Evolutionary conservation across 1,140 invertebrate species (phyloP).

Genomic region (Cheumatopsyche charites): DNA sequence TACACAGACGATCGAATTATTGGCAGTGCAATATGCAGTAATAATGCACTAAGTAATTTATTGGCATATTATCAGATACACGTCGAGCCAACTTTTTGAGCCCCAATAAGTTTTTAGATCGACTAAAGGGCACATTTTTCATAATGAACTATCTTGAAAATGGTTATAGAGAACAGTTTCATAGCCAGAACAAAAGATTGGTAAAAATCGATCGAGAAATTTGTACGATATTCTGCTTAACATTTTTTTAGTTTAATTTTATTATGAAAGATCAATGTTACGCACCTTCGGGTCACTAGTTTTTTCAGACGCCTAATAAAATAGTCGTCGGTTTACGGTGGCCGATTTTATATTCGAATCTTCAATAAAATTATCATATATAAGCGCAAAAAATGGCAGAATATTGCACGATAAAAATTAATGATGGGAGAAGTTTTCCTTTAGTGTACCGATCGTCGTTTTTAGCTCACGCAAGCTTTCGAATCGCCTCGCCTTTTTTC

Average conservation of each 20-base stretch:
- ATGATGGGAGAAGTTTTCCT: conserved; percentile 37
- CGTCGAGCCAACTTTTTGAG: conserved; percentile 43
- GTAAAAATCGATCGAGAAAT: not conserved
- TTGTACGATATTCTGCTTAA: not conserved
- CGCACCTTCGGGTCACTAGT: not conserved
- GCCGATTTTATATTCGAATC: conserved; percentile 29
- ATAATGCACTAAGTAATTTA: conserved; percentile 49
- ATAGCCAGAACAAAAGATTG: not conserved
- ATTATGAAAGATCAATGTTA: too few species aligned
- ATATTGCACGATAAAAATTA: conserved; percentile 41
- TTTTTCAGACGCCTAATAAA: not conserved
- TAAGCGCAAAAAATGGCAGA: conserved; percentile 24
- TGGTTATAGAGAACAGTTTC: not conserved
- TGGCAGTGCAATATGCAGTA: conserved; percentile 42
- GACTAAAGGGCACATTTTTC: conserved; percentile 32
- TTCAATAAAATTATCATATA: conserved; percentile 29
- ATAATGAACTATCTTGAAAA: conserved; percentile 11
- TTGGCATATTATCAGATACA: conserved; percentile 32
- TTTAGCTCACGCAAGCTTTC: not conserved
- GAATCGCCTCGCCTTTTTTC: not conserved
- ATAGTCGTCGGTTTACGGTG: not conserved
- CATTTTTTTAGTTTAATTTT: too few species aligned
- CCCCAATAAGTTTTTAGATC: conserved; percentile 36
- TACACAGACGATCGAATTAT: conserved; percentile 47
- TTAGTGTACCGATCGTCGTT: not conserved